Conservation (phyloP, 2,888 invertebrate species). For the Sinelater perroti region DNA sequence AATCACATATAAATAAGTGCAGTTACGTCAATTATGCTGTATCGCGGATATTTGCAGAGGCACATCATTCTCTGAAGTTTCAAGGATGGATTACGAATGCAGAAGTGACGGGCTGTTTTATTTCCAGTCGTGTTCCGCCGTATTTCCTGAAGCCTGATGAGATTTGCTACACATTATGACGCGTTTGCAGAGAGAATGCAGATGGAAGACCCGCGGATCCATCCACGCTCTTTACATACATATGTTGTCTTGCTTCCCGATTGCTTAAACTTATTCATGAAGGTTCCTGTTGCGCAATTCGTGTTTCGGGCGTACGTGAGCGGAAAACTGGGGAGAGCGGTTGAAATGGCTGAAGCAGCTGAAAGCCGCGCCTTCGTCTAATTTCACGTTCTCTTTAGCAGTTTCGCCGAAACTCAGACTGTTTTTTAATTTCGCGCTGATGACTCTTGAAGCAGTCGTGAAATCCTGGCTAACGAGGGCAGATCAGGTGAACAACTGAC, state of each 20-base stretch:
- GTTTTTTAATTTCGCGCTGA: slow-evolving; percentile 15
- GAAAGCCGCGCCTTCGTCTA: no score
- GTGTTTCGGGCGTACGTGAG: slow-evolving; percentile 34
- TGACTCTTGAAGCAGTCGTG: slow-evolving; percentile 11
- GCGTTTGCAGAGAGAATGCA: slow-evolving; percentile 29
- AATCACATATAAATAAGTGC: no score
- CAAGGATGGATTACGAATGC: slow-evolving; percentile 18
- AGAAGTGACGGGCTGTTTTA: slow-evolving; percentile 17
- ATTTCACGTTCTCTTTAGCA: no score
- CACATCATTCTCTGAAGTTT: not conserved
- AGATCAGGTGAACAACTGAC: slow-evolving; percentile 29
- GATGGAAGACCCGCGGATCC: slow-evolving; percentile 11
- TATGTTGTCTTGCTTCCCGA: slow-evolving; percentile 19
- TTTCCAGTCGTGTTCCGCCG: slow-evolving; percentile 12
- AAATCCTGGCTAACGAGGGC: slow-evolving; percentile 1
- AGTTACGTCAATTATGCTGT: no score
- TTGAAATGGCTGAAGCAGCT: no score
- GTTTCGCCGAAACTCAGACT: no score
- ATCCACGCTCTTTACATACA: slow-evolving; percentile 17
- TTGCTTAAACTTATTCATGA: slow-evolving; percentile 28
- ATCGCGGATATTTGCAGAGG: no score
- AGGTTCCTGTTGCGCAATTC: slow-evolving; percentile 29
- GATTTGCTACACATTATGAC: slow-evolving; percentile 21
- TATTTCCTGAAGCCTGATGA: slow-evolving; percentile 19
- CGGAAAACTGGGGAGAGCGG: slow-evolving; percentile 21